Conservation (phyloP, 2,888 invertebrate species). For the Synergus japonicus region DNA sequence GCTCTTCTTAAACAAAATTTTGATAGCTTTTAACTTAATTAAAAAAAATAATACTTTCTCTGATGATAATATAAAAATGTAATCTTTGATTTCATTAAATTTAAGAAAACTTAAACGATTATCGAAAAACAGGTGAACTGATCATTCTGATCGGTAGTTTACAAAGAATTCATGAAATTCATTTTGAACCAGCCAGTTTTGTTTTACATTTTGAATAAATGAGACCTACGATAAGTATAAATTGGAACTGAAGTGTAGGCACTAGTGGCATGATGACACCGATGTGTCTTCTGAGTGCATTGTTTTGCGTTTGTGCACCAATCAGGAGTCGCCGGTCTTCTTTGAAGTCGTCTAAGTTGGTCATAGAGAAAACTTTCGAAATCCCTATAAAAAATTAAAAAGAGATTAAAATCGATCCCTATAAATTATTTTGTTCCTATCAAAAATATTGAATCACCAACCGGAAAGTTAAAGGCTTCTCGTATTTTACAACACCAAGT, state of each 20-base stretch:
- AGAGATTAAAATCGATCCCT: neutral
- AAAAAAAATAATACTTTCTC: no score
- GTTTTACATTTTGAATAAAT: neutral
- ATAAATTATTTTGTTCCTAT: neutral
- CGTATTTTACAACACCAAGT: slow-evolving; percentile 73
- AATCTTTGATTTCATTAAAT: no score
- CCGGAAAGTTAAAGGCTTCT: slow-evolving; percentile 74
- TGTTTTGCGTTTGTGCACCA: slow-evolving; percentile 86
- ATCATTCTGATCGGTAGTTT: neutral
- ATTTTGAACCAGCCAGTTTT: neutral
- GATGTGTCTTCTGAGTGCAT: slow-evolving; percentile 92
- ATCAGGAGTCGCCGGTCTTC: slow-evolving; percentile 78
- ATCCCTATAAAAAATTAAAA: slow-evolving; percentile 64
- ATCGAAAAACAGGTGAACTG: no score
- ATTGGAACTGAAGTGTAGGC: slow-evolving; percentile 92
- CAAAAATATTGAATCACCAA: slow-evolving; percentile 48
- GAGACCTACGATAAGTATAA: slow-evolving; percentile 74
- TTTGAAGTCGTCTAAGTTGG: slow-evolving; percentile 88
- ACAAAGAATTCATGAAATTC: neutral
- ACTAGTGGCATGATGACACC: slow-evolving; percentile 94
- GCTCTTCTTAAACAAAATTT: no score
- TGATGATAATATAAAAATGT: no score
- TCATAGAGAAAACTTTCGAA: slow-evolving; percentile 95
- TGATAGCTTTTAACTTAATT: no score
- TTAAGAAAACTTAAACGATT: no score